Conservation (phyloP, 2,113 vertebrate genomes). For the Urocolius indicus region DNA sequence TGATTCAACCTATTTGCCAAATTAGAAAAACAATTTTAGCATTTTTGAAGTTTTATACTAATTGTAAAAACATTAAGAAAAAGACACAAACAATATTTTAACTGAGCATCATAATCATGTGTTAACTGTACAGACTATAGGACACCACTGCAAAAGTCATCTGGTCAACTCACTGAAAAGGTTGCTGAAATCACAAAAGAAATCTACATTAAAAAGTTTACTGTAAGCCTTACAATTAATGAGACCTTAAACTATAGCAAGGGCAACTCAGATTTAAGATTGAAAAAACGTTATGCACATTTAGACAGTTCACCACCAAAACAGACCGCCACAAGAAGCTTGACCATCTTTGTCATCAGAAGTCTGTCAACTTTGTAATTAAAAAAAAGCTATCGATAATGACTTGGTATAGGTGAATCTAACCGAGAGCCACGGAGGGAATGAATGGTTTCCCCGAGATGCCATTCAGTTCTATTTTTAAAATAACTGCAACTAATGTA, state of each 20-base stretch:
- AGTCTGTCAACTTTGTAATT: neutral
- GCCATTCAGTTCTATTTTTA: neutral
- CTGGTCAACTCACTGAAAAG: neutral
- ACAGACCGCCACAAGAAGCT: neutral
- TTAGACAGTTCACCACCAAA: neutral
- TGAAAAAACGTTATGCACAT: neutral
- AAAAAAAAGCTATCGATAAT: neutral
- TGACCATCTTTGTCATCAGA: neutral
- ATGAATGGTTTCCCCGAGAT: neutral
- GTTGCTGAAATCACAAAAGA: neutral
- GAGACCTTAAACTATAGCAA: neutral
- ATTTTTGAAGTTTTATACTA: neutral
- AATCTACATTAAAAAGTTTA: neutral
- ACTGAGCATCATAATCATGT: neutral
- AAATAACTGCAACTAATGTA: neutral
- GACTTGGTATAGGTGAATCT: neutral
- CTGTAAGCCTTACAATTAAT: neutral
- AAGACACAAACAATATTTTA: neutral
- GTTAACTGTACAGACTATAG: neutral
- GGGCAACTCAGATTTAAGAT: neutral
- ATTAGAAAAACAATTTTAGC: constrained; percentile 36
- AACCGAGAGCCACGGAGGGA: neutral
- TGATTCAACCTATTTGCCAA: constrained; percentile 90
- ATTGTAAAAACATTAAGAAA: neutral
- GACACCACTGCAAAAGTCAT: neutral